Evolutionary conservation across 2,113 vertebrate genomes (phyloP), one percentile per base, ranked within the genome.

Genomic region (Spea multiplicata): DNA sequence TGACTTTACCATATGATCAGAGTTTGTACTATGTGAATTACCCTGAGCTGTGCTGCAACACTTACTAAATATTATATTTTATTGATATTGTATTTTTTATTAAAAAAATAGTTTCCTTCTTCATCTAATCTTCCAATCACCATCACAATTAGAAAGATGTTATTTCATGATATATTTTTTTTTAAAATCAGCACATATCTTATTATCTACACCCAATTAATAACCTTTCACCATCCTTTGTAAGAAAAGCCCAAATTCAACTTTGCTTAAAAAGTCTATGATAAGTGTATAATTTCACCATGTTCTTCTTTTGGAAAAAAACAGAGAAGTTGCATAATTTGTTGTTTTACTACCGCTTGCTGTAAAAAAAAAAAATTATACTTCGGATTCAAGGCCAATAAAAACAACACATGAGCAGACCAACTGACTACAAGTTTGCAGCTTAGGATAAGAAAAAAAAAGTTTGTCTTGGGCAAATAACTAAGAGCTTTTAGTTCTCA

Each of bases 311-410:
- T 16, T 86, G 85, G 85, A 88, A 89, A 88, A 76, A 86, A 89
- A 89, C 88, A 87, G 74, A 86, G 44, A 83, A 85, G 86, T 88
- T 88, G 89, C 87, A 88, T 90, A 90, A 90, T 90, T 88, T 89
- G 86, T 88, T 89, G 85, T 86, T 89, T 87, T 89, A 90, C 87
- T 89, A 87, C 87, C 87, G 86, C 88, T 86, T 86, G 83, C 87
- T 90, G 88, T 89, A 87, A 86, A 89, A 68, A 69, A 30, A 30
- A 68, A 57, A 89, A 89, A 85, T 86, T 86, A 88, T 85, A 87
- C 87, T 86, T 87, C 83, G 82, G 82, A 81, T 84, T 70, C 75
- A 81, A 85, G 85, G 88, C 86, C 86, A 89, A 87, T 85, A 88
- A 89, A 89, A 90, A 88, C 87, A 89, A 84, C 84, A 88, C 82